These are phyloP conservation scores for human (Homo sapiens) DNA, from an alignment of 2,113 vertebrate species.

Conservation along the genomic window DNA sequence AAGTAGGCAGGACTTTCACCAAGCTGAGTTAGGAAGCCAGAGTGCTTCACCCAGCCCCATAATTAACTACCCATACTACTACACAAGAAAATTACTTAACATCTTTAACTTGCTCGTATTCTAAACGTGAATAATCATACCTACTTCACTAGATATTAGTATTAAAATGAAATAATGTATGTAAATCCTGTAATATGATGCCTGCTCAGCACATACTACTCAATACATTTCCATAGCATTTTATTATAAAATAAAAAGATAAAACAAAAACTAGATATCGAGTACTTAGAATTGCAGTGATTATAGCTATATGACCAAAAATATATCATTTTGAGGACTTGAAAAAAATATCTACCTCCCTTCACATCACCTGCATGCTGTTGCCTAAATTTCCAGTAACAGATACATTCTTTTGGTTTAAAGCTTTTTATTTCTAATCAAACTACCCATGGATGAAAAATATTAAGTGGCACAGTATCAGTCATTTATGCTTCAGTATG, in stretches of 20 bases:
- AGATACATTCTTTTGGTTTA: background rate
- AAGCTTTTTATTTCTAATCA: background rate
- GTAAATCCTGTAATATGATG: background rate
- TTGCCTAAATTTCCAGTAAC: background rate
- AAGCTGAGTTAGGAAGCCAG: background rate
- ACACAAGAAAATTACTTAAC: background rate
- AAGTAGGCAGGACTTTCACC: background rate
- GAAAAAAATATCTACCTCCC: background rate
- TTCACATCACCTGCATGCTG: background rate
- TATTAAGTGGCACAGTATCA: background rate
- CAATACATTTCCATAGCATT: background rate
- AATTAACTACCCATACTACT: background rate
- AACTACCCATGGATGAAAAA: background rate
- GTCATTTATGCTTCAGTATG: background rate
- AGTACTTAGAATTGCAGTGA: background rate
- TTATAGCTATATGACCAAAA: background rate
- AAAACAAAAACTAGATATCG: slow-evolving; percentile 9
- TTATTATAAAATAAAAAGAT: background rate
- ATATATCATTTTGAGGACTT: background rate
- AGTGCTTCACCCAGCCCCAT: background rate
- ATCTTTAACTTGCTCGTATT: background rate
- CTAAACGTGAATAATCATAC: background rate
- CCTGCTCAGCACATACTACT: background rate
- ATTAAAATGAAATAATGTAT: background rate
- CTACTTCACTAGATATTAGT: background rate